Evolutionary conservation across 2,797 vertebrate species (phyloP).

Genomic region (Monodelphis domestica): DNA sequence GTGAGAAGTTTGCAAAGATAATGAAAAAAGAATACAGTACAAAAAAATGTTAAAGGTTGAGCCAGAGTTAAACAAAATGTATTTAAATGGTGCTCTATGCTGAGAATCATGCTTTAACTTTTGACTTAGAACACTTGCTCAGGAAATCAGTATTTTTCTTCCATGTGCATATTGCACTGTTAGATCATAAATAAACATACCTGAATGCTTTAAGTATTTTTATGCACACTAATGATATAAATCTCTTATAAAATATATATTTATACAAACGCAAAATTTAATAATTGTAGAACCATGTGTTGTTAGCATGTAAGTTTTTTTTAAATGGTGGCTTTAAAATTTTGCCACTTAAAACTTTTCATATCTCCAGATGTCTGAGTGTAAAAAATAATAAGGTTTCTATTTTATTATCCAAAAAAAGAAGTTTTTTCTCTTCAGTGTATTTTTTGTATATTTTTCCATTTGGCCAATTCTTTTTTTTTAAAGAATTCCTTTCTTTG

Average conservation of each 20-base stretch:
- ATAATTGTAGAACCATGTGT: conserved; percentile 65
- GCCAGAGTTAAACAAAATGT: conserved; percentile 47
- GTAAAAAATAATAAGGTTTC: conserved; percentile 80
- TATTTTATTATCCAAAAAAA: conserved; percentile 80
- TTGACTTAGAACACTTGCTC: conserved; percentile 74
- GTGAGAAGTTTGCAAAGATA: conserved; percentile 31
- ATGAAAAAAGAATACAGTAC: conserved; percentile 33
- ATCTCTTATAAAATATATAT: conserved; percentile 77
- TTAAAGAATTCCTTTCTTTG: too few relatives aligned
- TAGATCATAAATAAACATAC: conserved; percentile 61
- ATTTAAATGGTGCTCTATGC: conserved; percentile 47
- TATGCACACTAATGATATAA: conserved; percentile 70
- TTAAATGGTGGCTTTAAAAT: conserved; percentile 68
- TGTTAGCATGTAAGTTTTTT: conserved; percentile 73
- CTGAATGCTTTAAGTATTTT: conserved; percentile 73
- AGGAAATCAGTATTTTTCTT: conserved; percentile 76
- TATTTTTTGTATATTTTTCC: too few relatives aligned
- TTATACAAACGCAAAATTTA: conserved; percentile 77
- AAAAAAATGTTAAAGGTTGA: conserved; percentile 36
- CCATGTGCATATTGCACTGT: conserved; percentile 79
- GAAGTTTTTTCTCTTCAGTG: too few relatives aligned
- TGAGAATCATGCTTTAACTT: conserved; percentile 62
- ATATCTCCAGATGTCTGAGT: conserved; percentile 66
- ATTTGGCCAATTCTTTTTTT: too few relatives aligned
- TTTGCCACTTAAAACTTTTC: conserved; percentile 71